Percentiles rank a stretch among this genome's conserved stretches.
phyloP scores from a whole-genome alignment of 2,888 invertebrate genomes.

The Drosophila parthenogenetica region DNA sequence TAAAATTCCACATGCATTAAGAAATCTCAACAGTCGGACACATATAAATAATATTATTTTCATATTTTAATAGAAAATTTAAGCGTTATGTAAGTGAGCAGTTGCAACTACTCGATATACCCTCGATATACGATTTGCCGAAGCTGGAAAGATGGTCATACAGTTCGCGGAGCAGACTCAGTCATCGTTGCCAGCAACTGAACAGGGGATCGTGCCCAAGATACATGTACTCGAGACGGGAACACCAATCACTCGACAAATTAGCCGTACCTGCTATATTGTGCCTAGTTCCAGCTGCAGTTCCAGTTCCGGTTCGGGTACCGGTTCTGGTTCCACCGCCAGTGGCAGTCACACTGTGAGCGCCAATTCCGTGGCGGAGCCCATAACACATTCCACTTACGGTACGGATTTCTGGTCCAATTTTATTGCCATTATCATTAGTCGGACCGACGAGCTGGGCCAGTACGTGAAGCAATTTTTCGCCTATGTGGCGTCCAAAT shows the following conservation, averaged over 20 bases:
- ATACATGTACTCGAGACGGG: background rate
- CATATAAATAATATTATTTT: no score
- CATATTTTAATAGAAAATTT: constrained; percentile 14
- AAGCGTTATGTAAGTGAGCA: constrained; percentile 27
- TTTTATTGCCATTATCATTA: background rate
- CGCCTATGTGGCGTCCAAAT: constrained; percentile 16
- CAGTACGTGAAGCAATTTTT: constrained; percentile 24
- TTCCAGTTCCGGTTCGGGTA: background rate
- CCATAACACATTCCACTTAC: background rate
- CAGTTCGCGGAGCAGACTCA: constrained; percentile 21
- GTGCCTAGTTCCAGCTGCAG: background rate
- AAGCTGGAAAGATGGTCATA: constrained; percentile 34
- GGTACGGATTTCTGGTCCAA: background rate
- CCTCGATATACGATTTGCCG: background rate
- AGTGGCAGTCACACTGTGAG: no score
- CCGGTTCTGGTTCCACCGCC: no score
- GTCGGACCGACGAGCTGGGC: constrained; percentile 37
- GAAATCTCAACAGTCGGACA: constrained; percentile 17
- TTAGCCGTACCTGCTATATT: background rate
- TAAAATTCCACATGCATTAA: background rate
- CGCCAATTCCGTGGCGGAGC: no score
- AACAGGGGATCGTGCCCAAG: constrained; percentile 9
- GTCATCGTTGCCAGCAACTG: constrained; percentile 17
- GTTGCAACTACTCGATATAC: background rate
- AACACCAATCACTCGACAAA: background rate